Percentiles rank a stretch among this genome's conserved stretches.
These are phyloP conservation scores for Ptiloglossa arizonensis DNA, from an alignment of 1,140 invertebrate species.

Conservation along the genomic window DNA sequence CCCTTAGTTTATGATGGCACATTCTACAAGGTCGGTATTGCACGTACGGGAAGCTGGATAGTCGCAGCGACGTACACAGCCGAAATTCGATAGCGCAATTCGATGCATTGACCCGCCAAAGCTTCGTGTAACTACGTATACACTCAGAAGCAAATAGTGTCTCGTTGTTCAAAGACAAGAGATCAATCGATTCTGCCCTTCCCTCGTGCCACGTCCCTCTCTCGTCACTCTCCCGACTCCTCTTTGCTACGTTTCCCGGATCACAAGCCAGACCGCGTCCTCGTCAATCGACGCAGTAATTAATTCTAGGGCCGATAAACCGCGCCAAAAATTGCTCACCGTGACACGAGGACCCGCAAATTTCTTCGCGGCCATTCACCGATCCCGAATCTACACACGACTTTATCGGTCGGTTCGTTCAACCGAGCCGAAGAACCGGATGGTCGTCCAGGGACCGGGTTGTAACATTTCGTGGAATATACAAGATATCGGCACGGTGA, in stretches of 20 bases:
- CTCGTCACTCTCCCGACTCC: constrained; percentile 1
- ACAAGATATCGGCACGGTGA: too few species aligned
- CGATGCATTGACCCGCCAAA: constrained; percentile 61
- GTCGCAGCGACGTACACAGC: constrained; percentile 29
- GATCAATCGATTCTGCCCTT: constrained; percentile 62
- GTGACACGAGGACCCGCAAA: too few species aligned
- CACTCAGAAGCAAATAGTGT: constrained; percentile 59
- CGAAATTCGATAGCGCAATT: constrained; percentile 63
- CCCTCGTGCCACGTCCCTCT: too few species aligned
- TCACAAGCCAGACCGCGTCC: neutral
- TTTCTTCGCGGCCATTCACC: too few species aligned
- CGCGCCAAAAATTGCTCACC: neutral
- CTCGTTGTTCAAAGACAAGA: constrained; percentile 58
- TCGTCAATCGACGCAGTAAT: constrained; percentile 5
- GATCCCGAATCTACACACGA: too few species aligned
- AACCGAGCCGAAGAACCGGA: too few species aligned
- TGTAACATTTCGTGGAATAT: too few species aligned
- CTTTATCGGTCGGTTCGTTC: too few species aligned
- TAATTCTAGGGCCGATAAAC: constrained; percentile 1
- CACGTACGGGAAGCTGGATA: constrained; percentile 37
- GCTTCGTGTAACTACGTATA: constrained; percentile 49
- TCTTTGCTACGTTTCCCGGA: neutral
- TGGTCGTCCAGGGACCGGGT: too few species aligned
- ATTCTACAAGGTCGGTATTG: constrained; percentile 48
- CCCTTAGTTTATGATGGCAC: constrained; percentile 41